A percentile compares a stretch with the other conserved stretches of the same genome.
These are phyloP conservation scores for Montipora foliosa DNA, from an alignment of 64 coral and sea anemone genomes.

Conservation along the genomic window DNA sequence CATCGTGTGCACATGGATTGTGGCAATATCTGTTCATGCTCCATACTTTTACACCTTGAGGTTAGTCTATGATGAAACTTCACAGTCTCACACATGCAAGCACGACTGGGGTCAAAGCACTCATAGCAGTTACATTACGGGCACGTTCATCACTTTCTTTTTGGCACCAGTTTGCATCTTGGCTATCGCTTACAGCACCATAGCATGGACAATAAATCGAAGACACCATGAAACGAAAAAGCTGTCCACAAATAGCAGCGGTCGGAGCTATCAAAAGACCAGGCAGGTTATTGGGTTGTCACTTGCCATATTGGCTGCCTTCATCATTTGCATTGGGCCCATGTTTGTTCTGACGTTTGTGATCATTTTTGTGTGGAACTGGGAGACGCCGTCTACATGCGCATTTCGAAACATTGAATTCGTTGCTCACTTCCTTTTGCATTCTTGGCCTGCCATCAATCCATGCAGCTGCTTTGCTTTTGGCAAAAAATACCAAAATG, in stretches of 20 bases:
- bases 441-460: neutral
- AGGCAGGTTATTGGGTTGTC: neutral
- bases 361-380: neutral
- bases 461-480: neutral
- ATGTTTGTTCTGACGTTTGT: neutral
- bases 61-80: neutral
- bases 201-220: constrained; percentile 1
- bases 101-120: too few relatives aligned
- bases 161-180: neutral
- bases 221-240: neutral
- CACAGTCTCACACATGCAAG: too few relatives aligned
- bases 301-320: neutral
- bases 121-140: neutral
- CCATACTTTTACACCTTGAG: neutral
- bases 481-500: neutral
- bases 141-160: neutral
- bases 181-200: neutral
- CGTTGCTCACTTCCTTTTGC: neutral
- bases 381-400: neutral
- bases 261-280: neutral
- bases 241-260: neutral
- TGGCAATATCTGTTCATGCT: too few relatives aligned
- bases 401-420: neutral
- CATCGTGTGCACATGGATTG: too few relatives aligned
- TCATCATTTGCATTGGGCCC: constrained; percentile 12